phyloP scores from a whole-genome alignment of 1,140 invertebrate species.

The Physella acuta region DNA sequence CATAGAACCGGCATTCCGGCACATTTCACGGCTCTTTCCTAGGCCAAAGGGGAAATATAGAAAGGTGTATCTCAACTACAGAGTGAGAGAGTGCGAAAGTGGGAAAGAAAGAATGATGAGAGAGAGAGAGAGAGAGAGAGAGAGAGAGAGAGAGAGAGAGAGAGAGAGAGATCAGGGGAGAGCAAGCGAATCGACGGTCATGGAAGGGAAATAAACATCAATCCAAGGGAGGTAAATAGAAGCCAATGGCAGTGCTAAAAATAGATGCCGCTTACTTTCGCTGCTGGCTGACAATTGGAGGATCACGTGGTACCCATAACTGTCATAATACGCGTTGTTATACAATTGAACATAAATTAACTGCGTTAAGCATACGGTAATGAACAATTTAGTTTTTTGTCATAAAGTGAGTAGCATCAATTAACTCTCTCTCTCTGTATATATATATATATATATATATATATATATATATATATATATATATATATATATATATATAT shows the following conservation, averaged over 20 bases:
- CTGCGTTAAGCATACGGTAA: no score
- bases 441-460: conserved; percentile 12
- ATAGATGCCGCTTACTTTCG: no score
- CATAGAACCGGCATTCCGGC: background rate
- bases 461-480: conserved; percentile 40
- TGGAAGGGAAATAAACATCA: background rate
- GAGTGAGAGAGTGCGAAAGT: background rate
- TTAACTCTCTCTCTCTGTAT: no score
- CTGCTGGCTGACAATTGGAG: no score
- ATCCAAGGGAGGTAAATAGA: background rate
- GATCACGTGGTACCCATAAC: no score
- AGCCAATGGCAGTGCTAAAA: no score
- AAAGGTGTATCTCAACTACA: background rate
- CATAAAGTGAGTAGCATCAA: background rate
- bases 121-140: conserved; percentile 14
- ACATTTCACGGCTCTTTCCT: background rate
- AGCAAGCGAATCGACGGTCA: conserved; percentile 4
- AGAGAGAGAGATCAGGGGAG: background rate
- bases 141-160: conserved; percentile 13
- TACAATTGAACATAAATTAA: no score
- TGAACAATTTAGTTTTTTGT: no score
- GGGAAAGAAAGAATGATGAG: no score
- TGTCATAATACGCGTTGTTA: no score
- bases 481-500: no score
- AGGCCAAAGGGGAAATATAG: background rate